Conservation (phyloP, 1,140 invertebrate genomes). For the Lysiphlebus fabarum region DNA sequence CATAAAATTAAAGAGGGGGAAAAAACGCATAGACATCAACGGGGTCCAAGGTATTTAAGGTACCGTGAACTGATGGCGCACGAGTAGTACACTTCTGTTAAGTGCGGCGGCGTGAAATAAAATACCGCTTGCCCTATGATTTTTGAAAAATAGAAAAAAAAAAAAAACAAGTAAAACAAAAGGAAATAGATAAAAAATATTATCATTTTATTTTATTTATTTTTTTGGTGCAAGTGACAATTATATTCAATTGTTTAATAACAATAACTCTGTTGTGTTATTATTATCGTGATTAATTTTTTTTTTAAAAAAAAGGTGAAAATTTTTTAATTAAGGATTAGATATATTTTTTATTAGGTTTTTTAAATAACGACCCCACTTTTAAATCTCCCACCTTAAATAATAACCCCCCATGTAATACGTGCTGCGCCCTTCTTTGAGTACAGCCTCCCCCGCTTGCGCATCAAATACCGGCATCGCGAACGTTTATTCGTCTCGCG, state of each 20-base stretch:
- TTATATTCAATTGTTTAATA: no score
- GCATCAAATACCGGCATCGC: slow-evolving; percentile 13
- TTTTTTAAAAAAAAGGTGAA: no score
- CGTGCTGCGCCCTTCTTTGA: slow-evolving; percentile 12
- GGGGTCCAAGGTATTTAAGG: slow-evolving; percentile 55
- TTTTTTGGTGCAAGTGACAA: no score
- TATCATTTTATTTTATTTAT: no score
- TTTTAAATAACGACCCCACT: background rate
- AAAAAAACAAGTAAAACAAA: background rate
- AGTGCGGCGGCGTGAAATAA: slow-evolving; percentile 49
- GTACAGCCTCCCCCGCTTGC: slow-evolving; percentile 17
- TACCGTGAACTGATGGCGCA: slow-evolving; percentile 54
- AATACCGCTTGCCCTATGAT: slow-evolving; percentile 31
- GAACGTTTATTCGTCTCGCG: slow-evolving; percentile 21
- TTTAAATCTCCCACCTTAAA: background rate
- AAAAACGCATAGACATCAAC: slow-evolving; percentile 6
- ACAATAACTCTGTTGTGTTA: no score
- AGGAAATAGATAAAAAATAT: no score
- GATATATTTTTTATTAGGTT: no score
- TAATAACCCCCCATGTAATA: background rate
- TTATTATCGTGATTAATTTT: no score
- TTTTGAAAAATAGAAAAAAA: background rate
- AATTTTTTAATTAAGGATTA: no score
- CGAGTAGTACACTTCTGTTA: slow-evolving; percentile 57
- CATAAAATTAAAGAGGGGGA: background rate